These are phyloP conservation scores for Phoxinus phoxinus DNA, from an alignment of 2,113 vertebrate genomes.

Conservation along the genomic window DNA sequence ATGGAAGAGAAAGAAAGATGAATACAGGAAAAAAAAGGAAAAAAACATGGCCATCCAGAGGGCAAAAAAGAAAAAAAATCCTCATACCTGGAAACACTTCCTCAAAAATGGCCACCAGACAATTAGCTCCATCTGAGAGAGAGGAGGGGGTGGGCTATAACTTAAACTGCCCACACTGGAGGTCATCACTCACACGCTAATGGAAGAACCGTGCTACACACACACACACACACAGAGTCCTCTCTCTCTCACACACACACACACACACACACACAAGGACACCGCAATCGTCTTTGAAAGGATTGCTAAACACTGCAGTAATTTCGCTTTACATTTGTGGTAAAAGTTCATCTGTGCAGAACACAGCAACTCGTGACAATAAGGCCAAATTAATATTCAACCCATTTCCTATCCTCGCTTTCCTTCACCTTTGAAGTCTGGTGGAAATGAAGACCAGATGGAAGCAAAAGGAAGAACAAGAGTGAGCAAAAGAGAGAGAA, in stretches of 20 bases:
- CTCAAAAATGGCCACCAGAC: slow-evolving; percentile 67
- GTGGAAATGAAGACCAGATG: slow-evolving; percentile 61
- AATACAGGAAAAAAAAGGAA: neutral
- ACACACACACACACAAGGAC: slow-evolving; percentile 32
- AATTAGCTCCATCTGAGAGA: slow-evolving; percentile 63
- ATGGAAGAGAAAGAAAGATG: neutral
- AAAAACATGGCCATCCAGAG: slow-evolving; percentile 46
- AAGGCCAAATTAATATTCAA: slow-evolving; percentile 55
- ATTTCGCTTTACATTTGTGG: slow-evolving; percentile 23
- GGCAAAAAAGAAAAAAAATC: slow-evolving; percentile 21
- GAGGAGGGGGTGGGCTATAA: slow-evolving; percentile 40
- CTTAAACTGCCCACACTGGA: slow-evolving; percentile 60
- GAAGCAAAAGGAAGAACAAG: slow-evolving; percentile 27
- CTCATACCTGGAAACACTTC: slow-evolving; percentile 69
- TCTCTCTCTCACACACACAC: slow-evolving; percentile 27
- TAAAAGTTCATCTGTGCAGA: slow-evolving; percentile 30
- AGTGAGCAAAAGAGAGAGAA: slow-evolving; percentile 32
- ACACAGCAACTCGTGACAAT: slow-evolving; percentile 44
- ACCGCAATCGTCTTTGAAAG: slow-evolving; percentile 41
- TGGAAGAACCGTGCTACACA: slow-evolving; percentile 53
- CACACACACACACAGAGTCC: slow-evolving; percentile 29
- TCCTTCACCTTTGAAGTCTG: slow-evolving; percentile 57
- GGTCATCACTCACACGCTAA: slow-evolving; percentile 63
- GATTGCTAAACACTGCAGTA: slow-evolving; percentile 24
- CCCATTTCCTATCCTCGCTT: slow-evolving; percentile 52